Percentiles rank a stretch among this genome's conserved stretches.
These are phyloP conservation scores for Apteryx owenii DNA, from an alignment of 2,113 vertebrate genomes.

Conservation along the genomic window DNA sequence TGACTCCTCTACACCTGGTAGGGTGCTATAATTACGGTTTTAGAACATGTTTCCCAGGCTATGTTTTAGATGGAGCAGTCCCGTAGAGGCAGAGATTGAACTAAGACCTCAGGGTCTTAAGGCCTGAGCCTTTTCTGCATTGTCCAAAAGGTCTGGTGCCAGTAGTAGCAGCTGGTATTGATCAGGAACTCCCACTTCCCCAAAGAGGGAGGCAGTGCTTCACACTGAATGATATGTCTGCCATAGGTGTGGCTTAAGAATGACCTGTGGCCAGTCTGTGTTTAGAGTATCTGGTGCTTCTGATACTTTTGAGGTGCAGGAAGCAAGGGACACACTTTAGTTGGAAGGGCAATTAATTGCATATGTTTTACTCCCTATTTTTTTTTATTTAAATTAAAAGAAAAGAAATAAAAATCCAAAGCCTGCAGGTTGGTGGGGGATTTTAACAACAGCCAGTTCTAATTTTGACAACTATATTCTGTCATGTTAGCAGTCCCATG, in stretches of 20 bases:
- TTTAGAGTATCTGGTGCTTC: background rate
- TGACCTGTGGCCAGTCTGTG: background rate
- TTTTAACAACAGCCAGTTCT: background rate
- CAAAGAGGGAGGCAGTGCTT: background rate
- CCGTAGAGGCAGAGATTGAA: background rate
- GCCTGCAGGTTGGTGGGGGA: background rate
- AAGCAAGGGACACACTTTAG: background rate
- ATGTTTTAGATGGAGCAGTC: background rate
- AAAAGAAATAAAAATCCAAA: background rate
- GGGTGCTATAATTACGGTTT: background rate
- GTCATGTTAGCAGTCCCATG: background rate
- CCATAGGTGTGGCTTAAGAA: background rate
- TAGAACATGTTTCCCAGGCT: background rate
- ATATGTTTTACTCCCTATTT: background rate
- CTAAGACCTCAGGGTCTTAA: background rate
- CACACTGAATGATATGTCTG: background rate
- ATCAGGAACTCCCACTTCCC: background rate
- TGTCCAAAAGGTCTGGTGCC: background rate
- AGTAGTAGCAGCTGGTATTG: background rate
- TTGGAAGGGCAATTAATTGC: background rate
- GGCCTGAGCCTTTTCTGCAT: background rate
- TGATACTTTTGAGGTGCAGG: background rate
- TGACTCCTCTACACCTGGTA: background rate
- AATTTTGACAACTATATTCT: background rate
- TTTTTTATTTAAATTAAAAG: background rate